Conservation (phyloP, 1,140 invertebrate genomes). For the Himalopsyche phryganea region DNA sequence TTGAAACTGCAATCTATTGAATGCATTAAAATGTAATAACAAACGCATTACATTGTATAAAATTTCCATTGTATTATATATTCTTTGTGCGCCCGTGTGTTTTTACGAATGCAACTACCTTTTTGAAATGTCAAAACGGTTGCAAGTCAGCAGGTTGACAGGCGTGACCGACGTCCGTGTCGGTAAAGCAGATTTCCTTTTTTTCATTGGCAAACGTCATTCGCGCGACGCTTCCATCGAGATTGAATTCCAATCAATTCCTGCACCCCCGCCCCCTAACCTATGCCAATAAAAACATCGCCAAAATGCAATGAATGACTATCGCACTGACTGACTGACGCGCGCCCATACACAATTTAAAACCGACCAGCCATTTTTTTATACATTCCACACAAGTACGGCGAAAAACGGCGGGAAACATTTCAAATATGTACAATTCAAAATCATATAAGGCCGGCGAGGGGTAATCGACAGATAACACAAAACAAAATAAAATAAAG, state of each 20-base stretch:
- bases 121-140: constrained; percentile 1
- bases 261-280: constrained; percentile 1
- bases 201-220: constrained; percentile 28
- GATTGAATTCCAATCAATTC: constrained; percentile 34
- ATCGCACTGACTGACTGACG: constrained; percentile 13
- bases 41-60: no score
- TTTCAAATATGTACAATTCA: neutral
- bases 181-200: constrained; percentile 1
- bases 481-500: constrained; percentile 12
- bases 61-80: no score
- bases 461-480: neutral
- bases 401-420: neutral
- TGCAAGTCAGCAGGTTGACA: constrained; percentile 4
- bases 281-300: constrained; percentile 24
- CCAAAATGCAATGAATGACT: constrained; percentile 3
- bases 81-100: no score
- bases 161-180: constrained; percentile 2
- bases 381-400: constrained; percentile 1
- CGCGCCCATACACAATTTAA: constrained; percentile 27
- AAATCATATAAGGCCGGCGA: neutral
- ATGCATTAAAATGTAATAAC: no score
- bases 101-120: neutral
- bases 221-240: constrained; percentile 19
- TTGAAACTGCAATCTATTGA: no score
- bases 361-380: constrained; percentile 16